These are phyloP conservation scores for Engystomops pustulosus DNA, from an alignment of 2,113 vertebrate species.

Conservation along the genomic window DNA sequence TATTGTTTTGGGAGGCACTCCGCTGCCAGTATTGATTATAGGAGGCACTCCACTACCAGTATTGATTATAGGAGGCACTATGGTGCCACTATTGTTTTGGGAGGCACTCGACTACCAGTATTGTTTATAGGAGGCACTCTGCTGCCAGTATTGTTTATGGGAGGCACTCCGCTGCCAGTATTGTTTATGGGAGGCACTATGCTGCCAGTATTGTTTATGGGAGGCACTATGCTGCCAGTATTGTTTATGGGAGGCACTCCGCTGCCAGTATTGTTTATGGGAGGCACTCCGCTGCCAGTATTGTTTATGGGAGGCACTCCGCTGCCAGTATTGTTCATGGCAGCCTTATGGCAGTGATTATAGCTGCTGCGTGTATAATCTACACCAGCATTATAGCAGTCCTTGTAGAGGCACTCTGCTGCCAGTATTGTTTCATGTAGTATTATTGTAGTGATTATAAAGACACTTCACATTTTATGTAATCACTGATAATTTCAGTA, in stretches of 20 bases:
- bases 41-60: background rate
- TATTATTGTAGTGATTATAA: no score
- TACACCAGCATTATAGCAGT: no score
- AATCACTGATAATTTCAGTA: no score
- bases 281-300: background rate
- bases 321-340: background rate
- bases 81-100: background rate
- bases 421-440: background rate
- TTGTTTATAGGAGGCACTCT: background rate
- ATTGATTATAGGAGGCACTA: background rate
- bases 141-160: background rate
- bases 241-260: background rate
- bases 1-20: background rate
- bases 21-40: background rate
- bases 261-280: background rate
- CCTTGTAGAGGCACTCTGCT: background rate
- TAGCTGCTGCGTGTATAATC: background rate
- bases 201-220: background rate
- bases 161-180: background rate
- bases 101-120: background rate
- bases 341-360: background rate
- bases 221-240: no score
- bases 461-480: no score
- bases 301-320: background rate
- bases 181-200: background rate